Percentiles rank a stretch among this genome's conserved stretches.
These are phyloP conservation scores for Pangasius larnaudii DNA, from an alignment of 2,797 vertebrate genomes.

Conservation along the genomic window DNA sequence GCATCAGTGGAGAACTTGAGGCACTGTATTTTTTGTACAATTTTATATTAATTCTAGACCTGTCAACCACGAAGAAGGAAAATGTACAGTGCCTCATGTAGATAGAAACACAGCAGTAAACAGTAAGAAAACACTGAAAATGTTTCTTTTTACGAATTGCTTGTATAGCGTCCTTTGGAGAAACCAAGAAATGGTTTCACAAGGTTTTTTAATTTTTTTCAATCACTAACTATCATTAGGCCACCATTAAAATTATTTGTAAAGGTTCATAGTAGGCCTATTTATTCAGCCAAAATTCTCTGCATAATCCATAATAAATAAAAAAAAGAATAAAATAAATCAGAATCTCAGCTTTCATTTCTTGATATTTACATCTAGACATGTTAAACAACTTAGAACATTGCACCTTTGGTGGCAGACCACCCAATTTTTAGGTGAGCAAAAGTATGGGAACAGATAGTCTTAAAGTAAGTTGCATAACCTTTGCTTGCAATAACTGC, in stretches of 20 bases:
- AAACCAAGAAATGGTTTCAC: neutral
- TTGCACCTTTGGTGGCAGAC: too few species aligned
- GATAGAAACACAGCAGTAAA: neutral
- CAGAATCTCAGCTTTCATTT: neutral
- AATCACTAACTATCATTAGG: neutral
- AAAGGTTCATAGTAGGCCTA: neutral
- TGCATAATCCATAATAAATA: neutral
- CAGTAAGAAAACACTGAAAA: neutral
- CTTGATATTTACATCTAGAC: neutral
- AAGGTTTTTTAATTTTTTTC: neutral
- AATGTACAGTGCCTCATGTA: neutral
- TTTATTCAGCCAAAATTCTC: neutral
- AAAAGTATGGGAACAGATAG: neutral
- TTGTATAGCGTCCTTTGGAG: neutral
- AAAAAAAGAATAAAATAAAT: neutral
- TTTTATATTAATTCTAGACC: constrained; percentile 25
- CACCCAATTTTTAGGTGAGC: neutral
- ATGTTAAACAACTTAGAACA: neutral
- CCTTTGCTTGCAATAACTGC: neutral
- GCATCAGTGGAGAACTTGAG: constrained; percentile 6
- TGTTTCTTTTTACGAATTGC: neutral
- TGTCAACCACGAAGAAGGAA: neutral
- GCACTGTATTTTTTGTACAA: neutral
- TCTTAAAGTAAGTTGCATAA: neutral
- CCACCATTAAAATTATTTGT: neutral